Conservation (phyloP, 2,888 invertebrate species). For the Cantharis lateralis region DNA sequence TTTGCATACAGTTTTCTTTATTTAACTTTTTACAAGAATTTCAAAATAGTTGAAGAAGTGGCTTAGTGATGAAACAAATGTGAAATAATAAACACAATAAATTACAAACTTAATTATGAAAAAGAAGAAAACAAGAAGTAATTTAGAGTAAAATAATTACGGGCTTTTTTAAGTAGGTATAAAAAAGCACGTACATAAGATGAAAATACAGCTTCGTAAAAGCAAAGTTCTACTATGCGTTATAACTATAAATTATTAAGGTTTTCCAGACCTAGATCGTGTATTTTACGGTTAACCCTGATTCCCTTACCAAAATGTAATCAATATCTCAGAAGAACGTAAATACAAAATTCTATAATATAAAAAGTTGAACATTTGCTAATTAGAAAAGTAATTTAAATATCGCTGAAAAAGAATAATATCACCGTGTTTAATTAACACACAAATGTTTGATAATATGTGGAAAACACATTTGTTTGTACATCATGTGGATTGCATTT, state of each 20-base stretch:
- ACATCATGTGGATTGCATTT: background rate
- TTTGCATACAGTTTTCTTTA: background rate
- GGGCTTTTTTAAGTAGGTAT: background rate
- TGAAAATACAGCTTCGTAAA: background rate
- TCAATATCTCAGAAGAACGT: background rate
- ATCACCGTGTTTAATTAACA: background rate
- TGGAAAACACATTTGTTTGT: background rate
- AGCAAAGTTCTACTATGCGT: background rate
- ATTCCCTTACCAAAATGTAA: background rate
- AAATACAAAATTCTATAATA: background rate
- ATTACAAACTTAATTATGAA: background rate
- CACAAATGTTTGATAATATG: background rate
- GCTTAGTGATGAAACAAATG: background rate
- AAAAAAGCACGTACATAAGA: background rate
- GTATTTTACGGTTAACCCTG: background rate
- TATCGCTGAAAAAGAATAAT: too few relatives aligned
- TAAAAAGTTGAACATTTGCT: background rate
- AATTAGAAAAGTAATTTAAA: background rate
- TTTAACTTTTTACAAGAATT: background rate
- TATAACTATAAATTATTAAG: background rate
- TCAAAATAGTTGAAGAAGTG: background rate
- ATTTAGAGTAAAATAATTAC: background rate
- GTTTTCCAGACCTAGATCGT: background rate
- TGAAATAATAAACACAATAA: background rate
- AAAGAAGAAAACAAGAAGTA: background rate